Evolutionary conservation across 2,797 vertebrate species (phyloP).

Genomic region (Enteromius thamalakanensis): DNA sequence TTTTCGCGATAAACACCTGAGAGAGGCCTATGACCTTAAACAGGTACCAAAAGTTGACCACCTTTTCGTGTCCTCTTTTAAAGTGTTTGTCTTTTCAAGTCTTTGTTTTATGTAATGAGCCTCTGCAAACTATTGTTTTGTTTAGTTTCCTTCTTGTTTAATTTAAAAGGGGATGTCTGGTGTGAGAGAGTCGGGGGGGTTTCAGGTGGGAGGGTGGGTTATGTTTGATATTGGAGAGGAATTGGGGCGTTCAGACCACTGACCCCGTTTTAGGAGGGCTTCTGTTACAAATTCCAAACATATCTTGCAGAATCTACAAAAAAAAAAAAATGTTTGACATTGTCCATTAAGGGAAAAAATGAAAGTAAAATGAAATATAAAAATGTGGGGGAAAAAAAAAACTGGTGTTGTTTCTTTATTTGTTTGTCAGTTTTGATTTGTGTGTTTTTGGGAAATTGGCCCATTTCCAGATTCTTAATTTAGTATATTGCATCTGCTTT

Average conservation of each 20-base stretch:
- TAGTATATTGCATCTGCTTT: not conserved
- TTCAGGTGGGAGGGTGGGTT: not conserved
- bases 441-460: conserved; percentile 1
- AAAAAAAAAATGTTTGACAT: conserved; percentile 57
- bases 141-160: conserved; percentile 49
- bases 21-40: conserved; percentile 33
- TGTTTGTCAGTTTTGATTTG: conserved; percentile 56
- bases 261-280: conserved; percentile 55
- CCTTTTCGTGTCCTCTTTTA: conserved; percentile 38
- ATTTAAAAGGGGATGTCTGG: conserved; percentile 57
- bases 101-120: conserved; percentile 53
- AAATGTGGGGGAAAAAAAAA: conserved; percentile 50
- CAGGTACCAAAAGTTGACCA: conserved; percentile 41
- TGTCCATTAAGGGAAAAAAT: conserved; percentile 72
- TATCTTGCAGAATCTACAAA: conserved; percentile 78
- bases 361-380: conserved; percentile 59
- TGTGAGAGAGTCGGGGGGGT: conserved; percentile 46
- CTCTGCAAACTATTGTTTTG: conserved; percentile 49
- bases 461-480: not conserved
- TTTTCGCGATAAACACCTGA: not conserved
- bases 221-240: conserved; percentile 23
- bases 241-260: conserved; percentile 28
- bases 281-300: conserved; percentile 71
- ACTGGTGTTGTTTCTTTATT: conserved; percentile 50
- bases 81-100: conserved; percentile 48